Percentiles rank a stretch among this genome's conserved stretches.
Evolutionary conservation across 2,888 invertebrate genomes (phyloP).

Genomic region (Holacanthella duospinosa): DNA sequence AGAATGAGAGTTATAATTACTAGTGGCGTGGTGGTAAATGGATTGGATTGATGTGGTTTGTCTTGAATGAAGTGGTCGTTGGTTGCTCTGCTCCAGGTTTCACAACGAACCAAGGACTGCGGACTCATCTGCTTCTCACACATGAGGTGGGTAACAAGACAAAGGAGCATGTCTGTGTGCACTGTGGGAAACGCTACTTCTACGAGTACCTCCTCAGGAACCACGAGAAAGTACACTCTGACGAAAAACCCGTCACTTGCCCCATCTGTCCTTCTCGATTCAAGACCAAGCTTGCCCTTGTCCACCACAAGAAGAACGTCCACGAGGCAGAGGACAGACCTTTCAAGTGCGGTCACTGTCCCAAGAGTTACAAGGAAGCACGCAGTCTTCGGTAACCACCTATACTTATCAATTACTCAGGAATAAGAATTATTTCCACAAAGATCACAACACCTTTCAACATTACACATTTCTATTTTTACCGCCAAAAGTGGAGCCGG

Average conservation of each 20-base stretch:
- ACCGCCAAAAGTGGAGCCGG: no score
- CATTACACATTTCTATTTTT: no score
- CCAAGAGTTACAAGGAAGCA: neutral
- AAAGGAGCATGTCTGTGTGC: neutral
- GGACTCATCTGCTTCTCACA: constrained; percentile 2
- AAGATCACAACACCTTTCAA: no score
- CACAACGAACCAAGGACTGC: neutral
- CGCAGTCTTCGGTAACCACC: neutral
- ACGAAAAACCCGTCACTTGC: neutral
- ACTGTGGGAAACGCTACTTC: neutral
- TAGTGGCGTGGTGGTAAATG: no score
- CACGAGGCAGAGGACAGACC: neutral
- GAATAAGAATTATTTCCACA: no score
- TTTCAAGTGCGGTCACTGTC: neutral
- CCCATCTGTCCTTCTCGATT: neutral
- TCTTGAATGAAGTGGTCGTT: no score
- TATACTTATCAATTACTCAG: neutral
- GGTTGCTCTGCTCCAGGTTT: neutral
- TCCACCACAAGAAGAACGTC: neutral
- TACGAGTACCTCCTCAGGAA: constrained; percentile 2
- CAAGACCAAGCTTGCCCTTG: neutral
- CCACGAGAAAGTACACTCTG: neutral
- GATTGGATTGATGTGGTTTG: no score
- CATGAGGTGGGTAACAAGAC: neutral
- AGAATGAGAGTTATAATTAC: no score